Base-by-base conservation (phyloP, 2,797 vertebrate genomes). In the Gobionotothen gibberifrons region DNA sequence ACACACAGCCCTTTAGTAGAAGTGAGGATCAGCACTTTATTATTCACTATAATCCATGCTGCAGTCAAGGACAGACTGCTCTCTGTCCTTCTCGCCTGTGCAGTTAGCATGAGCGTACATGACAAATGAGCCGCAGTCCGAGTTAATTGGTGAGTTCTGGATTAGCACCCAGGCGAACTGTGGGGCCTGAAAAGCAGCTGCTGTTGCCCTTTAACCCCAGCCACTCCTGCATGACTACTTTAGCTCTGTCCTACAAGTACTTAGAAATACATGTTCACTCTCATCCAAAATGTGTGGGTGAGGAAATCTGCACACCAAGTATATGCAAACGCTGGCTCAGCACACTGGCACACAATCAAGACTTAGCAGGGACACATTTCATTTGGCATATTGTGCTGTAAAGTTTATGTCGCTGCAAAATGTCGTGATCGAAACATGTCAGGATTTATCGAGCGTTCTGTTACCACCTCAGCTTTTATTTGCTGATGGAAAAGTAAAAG, bases 131-230 rank as follows among this genome's bases (percentile, higher is more conserved):
- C 69, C 36, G 53, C 66, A 65, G 76, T 79, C 78, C 26, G 39
- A 69, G 12, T 59, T 74, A 84, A 87, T 79, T 74, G 81, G 85
- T 77, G 73, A 72, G 61, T 56, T 72, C 36, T 29, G 68, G 76
- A 76, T 80, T 72, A 76, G 62, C 60, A 32, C 43, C 11, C 26
- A 43, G 40, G 72, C 16, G 10, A 22, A 67, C 64, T 53, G 40
- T 36, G 9, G 29, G 29, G 79, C 32, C 15, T 74, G 58, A 74
- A 72, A 79, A 46, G 36, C 61, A 54, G 56, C 48, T 22, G 71
- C 56, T 5, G 56, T 46, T 19, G 51, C 26, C 54, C 69, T 68
- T 74, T 71, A 49, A 29, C 78, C 60, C 48, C 70, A 0, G 65
- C 76, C 48, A 54, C 49, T 66, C 56, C 67, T 74, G 58, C 49